Evolutionary conservation across 1,140 invertebrate genomes (phyloP), one percentile per base, ranked within the genome.

Genomic region (Drosophila sulfurigaster): DNA sequence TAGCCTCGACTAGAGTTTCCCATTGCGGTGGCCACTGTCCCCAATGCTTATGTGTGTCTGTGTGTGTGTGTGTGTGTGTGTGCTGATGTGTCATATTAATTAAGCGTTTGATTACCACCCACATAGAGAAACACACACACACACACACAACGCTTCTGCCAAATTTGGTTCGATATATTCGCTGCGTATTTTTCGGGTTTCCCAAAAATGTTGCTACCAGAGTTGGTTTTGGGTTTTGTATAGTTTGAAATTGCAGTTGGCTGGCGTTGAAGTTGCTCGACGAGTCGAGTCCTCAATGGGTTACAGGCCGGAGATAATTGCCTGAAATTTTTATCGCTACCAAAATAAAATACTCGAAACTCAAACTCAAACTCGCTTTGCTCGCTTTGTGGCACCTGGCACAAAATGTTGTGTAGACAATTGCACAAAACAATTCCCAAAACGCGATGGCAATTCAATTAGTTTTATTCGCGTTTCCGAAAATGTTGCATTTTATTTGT

Each of bases 31-130:
- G 11, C 45, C 4, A 10, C 35, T 38, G n/a, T 46, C 60, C 51
- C 51, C 52, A 49, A 35, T 41, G 32, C 38, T 41, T 59, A 35
- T 66, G 64, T 64, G 58, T 41, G 7, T 58, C 16, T 45, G 15
- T 15, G 2, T 62, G 8, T 56, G 28, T 62, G 13, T 45, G n/a
- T 48, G 48, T 62, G 45, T 48, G 64, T 62, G 56, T 74, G 69
- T 83, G 75, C 68, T 70, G 69, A 78, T 78, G 80, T 80, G 83
- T 88, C 83, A 88, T 89, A 88, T 88, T 88, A 88, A 88, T 85
- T 85, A 85, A 86, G 82, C 81, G 81, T 85, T 85, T 87, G 83
- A 87, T 87, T 80, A 83, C 83, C 74, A 67, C 65, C 66, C 51
- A 72, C 62, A 16, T 16, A 16, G 16, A 16, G 16, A 16, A 3